phyloP scores from a whole-genome alignment of 2,113 vertebrate species.

The Archilochus colubris region DNA sequence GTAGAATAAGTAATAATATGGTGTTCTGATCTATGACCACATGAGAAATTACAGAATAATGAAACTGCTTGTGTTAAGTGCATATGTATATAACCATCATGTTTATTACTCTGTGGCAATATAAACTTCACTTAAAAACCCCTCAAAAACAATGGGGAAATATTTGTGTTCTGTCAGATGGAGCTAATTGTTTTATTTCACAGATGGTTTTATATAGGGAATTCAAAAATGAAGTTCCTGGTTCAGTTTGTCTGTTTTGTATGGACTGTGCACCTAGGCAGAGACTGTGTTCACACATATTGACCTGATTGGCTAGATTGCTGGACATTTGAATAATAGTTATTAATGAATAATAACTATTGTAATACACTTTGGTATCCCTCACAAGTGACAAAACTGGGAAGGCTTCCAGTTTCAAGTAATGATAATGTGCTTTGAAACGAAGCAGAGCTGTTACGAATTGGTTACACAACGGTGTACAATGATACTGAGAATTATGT shows the following conservation, averaged over 20 bases:
- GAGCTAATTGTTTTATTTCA: not conserved
- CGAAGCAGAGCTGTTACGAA: not conserved
- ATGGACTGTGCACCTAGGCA: not conserved
- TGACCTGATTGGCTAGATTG: not conserved
- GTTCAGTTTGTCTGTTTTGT: not conserved
- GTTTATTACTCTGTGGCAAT: not conserved
- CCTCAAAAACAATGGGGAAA: not conserved
- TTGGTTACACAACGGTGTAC: not conserved
- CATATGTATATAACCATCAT: not conserved
- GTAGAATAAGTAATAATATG: not conserved
- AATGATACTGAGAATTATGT: not conserved
- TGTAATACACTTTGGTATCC: not conserved
- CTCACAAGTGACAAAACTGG: not conserved
- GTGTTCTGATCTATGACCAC: not conserved
- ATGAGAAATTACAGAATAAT: constrained; percentile 3
- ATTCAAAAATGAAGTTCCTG: not conserved
- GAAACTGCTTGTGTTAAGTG: not conserved
- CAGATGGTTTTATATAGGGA: not conserved
- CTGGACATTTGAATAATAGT: not conserved
- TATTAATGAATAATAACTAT: not conserved
- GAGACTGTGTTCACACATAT: not conserved
- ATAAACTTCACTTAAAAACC: not conserved
- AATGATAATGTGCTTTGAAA: not conserved
- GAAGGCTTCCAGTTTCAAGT: not conserved
- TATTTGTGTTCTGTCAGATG: not conserved